Base-by-base conservation (phyloP, 2,888 invertebrate genomes). In the Lordiphosa fenestrarum region DNA sequence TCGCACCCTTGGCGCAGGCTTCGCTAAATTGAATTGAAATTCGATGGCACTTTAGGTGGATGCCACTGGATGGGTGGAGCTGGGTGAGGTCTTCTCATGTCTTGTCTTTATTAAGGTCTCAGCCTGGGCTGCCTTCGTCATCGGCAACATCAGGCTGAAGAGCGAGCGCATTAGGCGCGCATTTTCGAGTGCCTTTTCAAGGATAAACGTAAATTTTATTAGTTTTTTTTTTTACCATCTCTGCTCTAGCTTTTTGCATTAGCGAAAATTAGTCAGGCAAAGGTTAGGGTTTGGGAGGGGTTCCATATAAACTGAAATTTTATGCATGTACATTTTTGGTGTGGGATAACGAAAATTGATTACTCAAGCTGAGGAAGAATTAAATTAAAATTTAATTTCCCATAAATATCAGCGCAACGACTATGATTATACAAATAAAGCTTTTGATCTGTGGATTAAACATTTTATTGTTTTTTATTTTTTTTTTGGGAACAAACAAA, bases 181-280 rank as follows among this genome's bases (percentile, higher is more conserved):
- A 83, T 77, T 83, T 80, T 83, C 81, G 70, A 77, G 84, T 77
- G 78, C 78, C 71, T 77, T 71, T 82, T 64, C 68, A 81, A 69
- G 84, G 84, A 82, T 81, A 73, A 78, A 82, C 82, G 83, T 82
- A 82, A 84, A 81, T 81, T 81, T 81, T 81, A 84, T 81, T 81
- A 81, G 81, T 81, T 80, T 81, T 69, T 63, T 62, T 48, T 44
- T 41, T 55, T 47, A 1, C 53, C 36, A 30, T 40, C 21, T 40
- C 51, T n/a, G 23, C 41, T 53, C 30, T 58, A 61, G 48, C 73
- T 41, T 61, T 74, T 73, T 84, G 73, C 81, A 84, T 81, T 81
- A 81, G 85, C 71, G 75, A 84, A 81, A 81, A 81, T 81, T 84
- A 81, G 81, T 78, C 73, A 72, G 64, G 58, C 71, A 73, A 80